phyloP scores from a whole-genome alignment of 2,797 vertebrate genomes.

The Pelodytes ibericus region DNA sequence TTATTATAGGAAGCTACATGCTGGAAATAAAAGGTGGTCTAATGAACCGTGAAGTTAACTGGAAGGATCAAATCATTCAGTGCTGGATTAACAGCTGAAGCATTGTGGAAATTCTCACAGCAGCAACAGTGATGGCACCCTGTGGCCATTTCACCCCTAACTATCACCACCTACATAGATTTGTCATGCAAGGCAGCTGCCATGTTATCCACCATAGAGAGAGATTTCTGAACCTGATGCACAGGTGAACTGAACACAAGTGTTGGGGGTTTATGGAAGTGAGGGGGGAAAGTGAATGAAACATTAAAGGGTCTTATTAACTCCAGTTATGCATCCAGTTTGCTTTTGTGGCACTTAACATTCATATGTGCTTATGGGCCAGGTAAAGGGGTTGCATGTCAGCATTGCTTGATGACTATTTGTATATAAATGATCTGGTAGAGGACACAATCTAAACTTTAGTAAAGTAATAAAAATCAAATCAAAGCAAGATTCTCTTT shows the following conservation, averaged over 20 bases:
- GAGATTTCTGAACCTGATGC: background rate
- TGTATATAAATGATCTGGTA: no score
- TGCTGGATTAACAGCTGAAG: background rate
- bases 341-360: no score
- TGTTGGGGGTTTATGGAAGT: background rate
- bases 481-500: no score
- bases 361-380: no score
- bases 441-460: no score
- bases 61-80: conserved; percentile 1
- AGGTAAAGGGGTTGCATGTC: no score
- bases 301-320: background rate
- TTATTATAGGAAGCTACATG: background rate
- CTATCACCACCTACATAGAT: conserved; percentile 6
- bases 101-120: background rate
- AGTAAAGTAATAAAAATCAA: no score
- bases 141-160: background rate
- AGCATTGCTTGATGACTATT: no score
- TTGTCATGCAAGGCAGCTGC: background rate
- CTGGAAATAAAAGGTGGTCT: background rate
- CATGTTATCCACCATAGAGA: background rate
- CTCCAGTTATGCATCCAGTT: no score
- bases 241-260: background rate
- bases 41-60: conserved; percentile 13
- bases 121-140: background rate
- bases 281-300: no score